Evolutionary conservation across 2,113 vertebrate genomes (phyloP).

Genomic region (Notothenia coriiceps): DNA sequence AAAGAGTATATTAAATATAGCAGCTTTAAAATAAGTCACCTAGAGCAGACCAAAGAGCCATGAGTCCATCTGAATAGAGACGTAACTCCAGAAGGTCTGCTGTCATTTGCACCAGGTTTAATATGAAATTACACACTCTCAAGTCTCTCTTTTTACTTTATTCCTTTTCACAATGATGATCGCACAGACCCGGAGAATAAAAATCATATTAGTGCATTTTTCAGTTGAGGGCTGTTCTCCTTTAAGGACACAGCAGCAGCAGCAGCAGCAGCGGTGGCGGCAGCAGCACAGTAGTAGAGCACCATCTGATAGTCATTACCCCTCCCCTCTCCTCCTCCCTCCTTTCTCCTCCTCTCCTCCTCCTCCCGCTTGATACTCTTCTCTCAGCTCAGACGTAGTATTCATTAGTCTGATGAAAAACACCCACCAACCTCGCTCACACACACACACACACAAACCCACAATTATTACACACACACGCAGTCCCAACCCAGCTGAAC

Average conservation of each 20-base stretch:
- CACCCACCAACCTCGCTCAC: constrained; percentile 68
- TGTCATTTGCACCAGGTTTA: not conserved
- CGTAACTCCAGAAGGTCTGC: not conserved
- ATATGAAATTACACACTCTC: not conserved
- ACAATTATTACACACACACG: constrained; percentile 28
- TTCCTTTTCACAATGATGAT: not conserved
- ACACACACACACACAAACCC: constrained; percentile 22
- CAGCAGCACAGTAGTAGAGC: constrained; percentile 78
- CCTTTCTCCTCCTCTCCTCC: constrained; percentile 54
- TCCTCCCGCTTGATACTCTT: constrained; percentile 71
- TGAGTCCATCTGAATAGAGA: not conserved
- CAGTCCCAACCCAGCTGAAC: constrained; percentile 69
- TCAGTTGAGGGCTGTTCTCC: constrained; percentile 51
- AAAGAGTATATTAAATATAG: not conserved
- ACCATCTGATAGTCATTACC: constrained; percentile 85
- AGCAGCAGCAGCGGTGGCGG: constrained; percentile 53
- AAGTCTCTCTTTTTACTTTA: constrained; percentile 2
- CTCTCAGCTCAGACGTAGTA: constrained; percentile 80
- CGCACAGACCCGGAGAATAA: constrained; percentile 38
- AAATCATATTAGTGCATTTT: constrained; percentile 44
- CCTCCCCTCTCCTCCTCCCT: constrained; percentile 52
- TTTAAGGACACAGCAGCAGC: constrained; percentile 64
- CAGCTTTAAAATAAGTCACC: not conserved
- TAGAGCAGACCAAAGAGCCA: not conserved
- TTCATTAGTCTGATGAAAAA: constrained; percentile 85